phyloP scores from a whole-genome alignment of 2,888 invertebrate species.

The Tanypteryx hageni region DNA sequence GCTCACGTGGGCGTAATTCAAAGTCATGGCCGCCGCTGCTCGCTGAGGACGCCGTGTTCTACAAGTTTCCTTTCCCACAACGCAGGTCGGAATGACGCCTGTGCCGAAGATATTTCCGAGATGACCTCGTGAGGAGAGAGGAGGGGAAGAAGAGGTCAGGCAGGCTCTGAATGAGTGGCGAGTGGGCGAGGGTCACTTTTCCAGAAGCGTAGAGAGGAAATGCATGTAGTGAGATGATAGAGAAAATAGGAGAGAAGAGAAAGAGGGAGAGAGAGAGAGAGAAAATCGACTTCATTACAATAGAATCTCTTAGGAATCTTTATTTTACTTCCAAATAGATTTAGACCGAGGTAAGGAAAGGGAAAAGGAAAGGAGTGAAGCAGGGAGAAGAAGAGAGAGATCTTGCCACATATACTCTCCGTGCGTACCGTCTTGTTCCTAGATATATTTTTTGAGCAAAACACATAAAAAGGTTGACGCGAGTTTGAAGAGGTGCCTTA shows the following conservation, averaged over 20 bases:
- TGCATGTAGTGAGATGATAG: neutral
- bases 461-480: no score
- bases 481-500: no score
- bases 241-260: neutral
- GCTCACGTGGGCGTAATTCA: slow-evolving; percentile 12
- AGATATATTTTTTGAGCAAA: no score
- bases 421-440: no score
- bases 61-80: slow-evolving; percentile 35
- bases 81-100: slow-evolving; percentile 10
- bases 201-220: neutral
- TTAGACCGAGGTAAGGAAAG: neutral
- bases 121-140: neutral
- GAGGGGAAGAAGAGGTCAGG: neutral
- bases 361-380: neutral
- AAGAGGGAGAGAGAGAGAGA: neutral
- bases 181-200: slow-evolving; percentile 22
- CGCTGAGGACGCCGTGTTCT: slow-evolving; percentile 12
- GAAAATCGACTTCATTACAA: no score
- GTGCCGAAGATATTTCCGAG: slow-evolving; percentile 17
- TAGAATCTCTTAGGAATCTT: no score
- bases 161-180: neutral
- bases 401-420: no score
- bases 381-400: no score
- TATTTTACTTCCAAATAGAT: no score
- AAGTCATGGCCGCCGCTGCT: slow-evolving; percentile 6